Base-by-base conservation (phyloP, 2,888 invertebrate genomes). In the Chironomus tentans region DNA sequence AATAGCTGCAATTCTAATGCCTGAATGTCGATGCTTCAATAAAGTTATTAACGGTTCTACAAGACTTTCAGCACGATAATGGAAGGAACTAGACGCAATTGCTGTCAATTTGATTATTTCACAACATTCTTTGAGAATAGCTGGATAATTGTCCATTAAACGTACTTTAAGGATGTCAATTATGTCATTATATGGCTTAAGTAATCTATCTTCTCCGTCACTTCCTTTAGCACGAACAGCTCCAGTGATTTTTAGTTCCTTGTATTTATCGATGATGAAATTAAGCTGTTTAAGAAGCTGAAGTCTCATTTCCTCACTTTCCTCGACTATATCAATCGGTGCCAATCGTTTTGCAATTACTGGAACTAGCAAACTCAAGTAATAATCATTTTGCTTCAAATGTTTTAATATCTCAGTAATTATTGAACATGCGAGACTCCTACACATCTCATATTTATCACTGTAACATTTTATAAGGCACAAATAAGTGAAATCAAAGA, bases 21-120 rank as follows among this genome's bases (percentile, higher is more conserved):
- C 90, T 77, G 90, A 93, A 82, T 95, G 93, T 80, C 94, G 94
- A 82, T 97, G 95, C 38, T 87, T 85, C 79, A 94, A 88, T 80
- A 91, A 90, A 3, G 85, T 84, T 62, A 93, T 82, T 0, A 95
- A 85, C 0, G 95, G 92, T 79, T 90, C 89, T 0, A 93, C 87
- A 78, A 94, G 86, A 56, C 84, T 86, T 79, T 93, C 92, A 0
- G 92, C 90, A 79, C 90, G 90, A 78, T 89, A 85, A 80, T 93
- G 92, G 82, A 97, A 93, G 80, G 91, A 88, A 77, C 85, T 84
- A 0, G 91, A 89, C 6, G 87, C 85, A 77, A 85, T 86, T 0
- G 92, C 88, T 62, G 95, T 79, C 72, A 87, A 82, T 1, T 90
- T 87, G 65, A 93, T 88, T 79, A 92, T 90, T 77, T 86, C 85